Percentiles rank a stretch among this genome's conserved stretches.
Evolutionary conservation across 2,888 invertebrate species (phyloP).

Genomic region (Lycocerus yunnanus): DNA sequence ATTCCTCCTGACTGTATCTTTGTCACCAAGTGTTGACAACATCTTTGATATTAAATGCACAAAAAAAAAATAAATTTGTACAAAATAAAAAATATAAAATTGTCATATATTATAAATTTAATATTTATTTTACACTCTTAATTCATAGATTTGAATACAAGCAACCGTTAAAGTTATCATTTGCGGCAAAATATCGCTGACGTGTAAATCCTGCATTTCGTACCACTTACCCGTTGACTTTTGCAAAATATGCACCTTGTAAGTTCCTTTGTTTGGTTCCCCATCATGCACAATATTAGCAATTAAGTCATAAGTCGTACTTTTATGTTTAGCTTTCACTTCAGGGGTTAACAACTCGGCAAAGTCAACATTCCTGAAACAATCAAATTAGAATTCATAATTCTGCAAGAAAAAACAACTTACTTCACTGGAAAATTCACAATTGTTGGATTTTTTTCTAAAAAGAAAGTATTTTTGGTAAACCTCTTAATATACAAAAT

Average conservation of each 20-base stretch:
- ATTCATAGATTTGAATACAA: slow-evolving; percentile 89
- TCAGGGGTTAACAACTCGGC: slow-evolving; percentile 91
- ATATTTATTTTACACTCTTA: slow-evolving; percentile 37
- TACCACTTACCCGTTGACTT: slow-evolving; percentile 84
- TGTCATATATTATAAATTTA: neutral
- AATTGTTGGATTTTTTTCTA: slow-evolving; percentile 99
- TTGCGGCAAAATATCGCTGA: slow-evolving; percentile 96
- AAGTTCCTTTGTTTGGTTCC: slow-evolving; percentile 92
- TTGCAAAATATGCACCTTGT: slow-evolving; percentile 91
- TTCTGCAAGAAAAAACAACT: slow-evolving; percentile 52
- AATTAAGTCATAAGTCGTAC: slow-evolving; percentile 94
- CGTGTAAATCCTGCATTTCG: slow-evolving; percentile 93
- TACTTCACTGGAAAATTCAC: slow-evolving; percentile 99
- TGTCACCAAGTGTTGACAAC: too few relatives aligned
- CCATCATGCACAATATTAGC: slow-evolving; percentile 99
- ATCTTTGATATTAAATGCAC: too few relatives aligned
- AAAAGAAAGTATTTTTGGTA: slow-evolving; percentile 97
- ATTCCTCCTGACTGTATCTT: too few relatives aligned
- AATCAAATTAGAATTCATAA: neutral
- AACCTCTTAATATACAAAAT: slow-evolving; percentile 97
- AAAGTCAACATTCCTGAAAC: slow-evolving; percentile 90
- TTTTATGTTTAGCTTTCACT: slow-evolving; percentile 74
- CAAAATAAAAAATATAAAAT: neutral
- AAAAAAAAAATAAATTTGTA: too few relatives aligned
- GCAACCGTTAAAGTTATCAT: slow-evolving; percentile 99